These are phyloP conservation scores for Leptinotarsa rubiginosa DNA, from an alignment of 2,888 invertebrate genomes.

Conservation along the genomic window DNA sequence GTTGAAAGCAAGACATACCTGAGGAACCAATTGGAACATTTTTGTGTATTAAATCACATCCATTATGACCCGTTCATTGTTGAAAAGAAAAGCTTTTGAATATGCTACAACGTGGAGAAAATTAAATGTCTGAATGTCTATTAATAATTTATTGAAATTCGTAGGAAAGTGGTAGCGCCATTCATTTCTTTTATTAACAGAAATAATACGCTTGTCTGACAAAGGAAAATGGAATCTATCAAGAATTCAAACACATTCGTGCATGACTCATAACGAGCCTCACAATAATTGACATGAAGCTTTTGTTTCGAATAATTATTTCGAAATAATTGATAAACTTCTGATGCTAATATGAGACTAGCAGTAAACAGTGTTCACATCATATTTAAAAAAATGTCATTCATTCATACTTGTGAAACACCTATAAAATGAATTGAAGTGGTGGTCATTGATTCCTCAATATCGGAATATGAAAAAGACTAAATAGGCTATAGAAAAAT, in stretches of 20 bases:
- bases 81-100: constrained; percentile 26
- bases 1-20: background rate
- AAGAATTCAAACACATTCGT: constrained; percentile 36
- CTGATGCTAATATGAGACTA: background rate
- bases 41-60: background rate
- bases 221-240: constrained; percentile 38
- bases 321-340: background rate
- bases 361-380: background rate
- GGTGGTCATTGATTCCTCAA: too few species aligned
- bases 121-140: constrained; percentile 43
- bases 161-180: constrained; percentile 28
- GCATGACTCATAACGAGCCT: constrained; percentile 32
- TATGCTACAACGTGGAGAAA: constrained; percentile 29
- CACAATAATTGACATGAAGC: constrained; percentile 28
- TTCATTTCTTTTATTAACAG: constrained; percentile 25
- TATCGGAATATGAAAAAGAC: too few species aligned
- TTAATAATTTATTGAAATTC: constrained; percentile 44
- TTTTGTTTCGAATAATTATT: constrained; percentile 32
- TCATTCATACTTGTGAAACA: too few species aligned
- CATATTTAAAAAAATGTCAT: background rate
- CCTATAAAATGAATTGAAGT: too few species aligned
- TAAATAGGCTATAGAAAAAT: too few species aligned
- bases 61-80: background rate
- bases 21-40: background rate
- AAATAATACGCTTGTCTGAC: constrained; percentile 28